Conservation (phyloP, 2,113 vertebrate species). For the Spilogale gracilis region DNA sequence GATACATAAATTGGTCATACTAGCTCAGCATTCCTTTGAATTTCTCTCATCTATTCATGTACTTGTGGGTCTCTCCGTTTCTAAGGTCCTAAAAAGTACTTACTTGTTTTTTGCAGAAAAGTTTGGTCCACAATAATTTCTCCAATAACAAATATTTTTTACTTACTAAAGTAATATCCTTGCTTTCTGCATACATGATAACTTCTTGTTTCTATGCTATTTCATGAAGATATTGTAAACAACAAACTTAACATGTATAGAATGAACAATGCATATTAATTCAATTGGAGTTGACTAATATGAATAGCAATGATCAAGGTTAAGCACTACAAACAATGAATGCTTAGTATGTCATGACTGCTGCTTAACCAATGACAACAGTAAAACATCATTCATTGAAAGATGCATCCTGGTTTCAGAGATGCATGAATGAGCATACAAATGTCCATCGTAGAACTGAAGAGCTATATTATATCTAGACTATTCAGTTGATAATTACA, state of each 20-base stretch:
- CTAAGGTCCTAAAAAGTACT: not conserved
- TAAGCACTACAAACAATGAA: not conserved
- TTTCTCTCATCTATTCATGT: not conserved
- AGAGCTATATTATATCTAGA: not conserved
- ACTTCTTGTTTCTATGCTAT: not conserved
- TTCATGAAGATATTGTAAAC: conserved; percentile 14
- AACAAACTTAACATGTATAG: not conserved
- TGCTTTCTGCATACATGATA: not conserved
- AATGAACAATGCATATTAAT: not conserved
- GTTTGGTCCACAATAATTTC: not conserved
- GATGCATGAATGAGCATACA: not conserved
- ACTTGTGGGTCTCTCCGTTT: not conserved
- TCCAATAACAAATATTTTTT: not conserved
- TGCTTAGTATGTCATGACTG: not conserved
- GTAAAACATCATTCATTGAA: not conserved
- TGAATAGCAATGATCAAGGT: not conserved
- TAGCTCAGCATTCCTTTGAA: not conserved
- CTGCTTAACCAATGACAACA: not conserved
- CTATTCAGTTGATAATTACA: not conserved
- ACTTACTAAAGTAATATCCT: not conserved
- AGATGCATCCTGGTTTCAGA: not conserved
- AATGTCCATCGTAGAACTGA: not conserved
- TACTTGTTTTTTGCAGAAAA: conserved; percentile 18
- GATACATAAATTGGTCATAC: not conserved
- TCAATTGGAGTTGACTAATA: not conserved